A percentile compares a stretch with the other conserved stretches of the same genome.
These are phyloP conservation scores for Diorhabda elongata DNA, from an alignment of 1,140 invertebrate genomes.

Conservation along the genomic window DNA sequence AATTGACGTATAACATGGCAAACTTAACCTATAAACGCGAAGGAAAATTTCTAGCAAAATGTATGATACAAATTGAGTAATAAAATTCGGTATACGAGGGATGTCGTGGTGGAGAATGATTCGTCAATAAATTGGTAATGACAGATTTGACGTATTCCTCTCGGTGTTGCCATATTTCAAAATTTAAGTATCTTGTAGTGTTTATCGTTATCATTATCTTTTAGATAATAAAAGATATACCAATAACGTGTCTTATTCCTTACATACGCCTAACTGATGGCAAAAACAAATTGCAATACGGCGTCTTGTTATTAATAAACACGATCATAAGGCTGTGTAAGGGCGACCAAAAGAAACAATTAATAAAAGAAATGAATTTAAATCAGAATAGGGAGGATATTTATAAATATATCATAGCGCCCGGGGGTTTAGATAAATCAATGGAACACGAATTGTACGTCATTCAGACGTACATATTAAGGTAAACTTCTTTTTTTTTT, in stretches of 20 bases:
- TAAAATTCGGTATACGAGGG: too few species aligned
- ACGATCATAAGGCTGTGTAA: constrained; percentile 35
- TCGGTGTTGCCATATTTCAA: too few species aligned
- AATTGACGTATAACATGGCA: too few species aligned
- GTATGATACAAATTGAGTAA: too few species aligned
- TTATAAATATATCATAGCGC: constrained; percentile 37
- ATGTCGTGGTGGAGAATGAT: too few species aligned
- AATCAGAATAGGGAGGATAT: constrained; percentile 34
- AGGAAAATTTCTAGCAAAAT: too few species aligned
- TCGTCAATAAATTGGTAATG: background rate
- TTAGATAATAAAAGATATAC: constrained; percentile 31
- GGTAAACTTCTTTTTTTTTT: constrained; percentile 24
- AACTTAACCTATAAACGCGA: too few species aligned
- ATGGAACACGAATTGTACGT: constrained; percentile 41
- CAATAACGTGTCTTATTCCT: constrained; percentile 27
- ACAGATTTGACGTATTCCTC: background rate
- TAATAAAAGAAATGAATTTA: constrained; percentile 39
- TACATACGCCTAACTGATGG: constrained; percentile 25
- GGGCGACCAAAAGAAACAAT: constrained; percentile 30
- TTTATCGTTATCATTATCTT: constrained; percentile 3
- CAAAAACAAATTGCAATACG: constrained; percentile 31
- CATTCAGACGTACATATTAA: constrained; percentile 38
- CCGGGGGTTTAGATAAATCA: constrained; percentile 26
- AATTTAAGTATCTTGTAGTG: too few species aligned
- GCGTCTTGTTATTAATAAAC: constrained; percentile 35